Conservation (phyloP, 1,140 invertebrate genomes). For the Chionoecetes opilio region DNA sequence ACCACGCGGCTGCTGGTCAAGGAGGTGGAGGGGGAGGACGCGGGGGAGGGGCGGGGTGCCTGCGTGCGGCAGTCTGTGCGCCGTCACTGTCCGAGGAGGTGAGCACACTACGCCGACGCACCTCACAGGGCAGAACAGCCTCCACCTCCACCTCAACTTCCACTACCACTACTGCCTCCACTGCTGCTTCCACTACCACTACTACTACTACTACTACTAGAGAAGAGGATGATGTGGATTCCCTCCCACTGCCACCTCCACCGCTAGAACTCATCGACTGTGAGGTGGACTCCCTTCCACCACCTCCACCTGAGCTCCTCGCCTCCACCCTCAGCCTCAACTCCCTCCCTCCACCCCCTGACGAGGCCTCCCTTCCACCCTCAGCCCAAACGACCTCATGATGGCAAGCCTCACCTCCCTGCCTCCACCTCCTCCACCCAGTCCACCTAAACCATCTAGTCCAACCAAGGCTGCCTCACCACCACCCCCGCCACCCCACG, state of each 20-base stretch:
- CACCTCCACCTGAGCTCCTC: conserved; percentile 82
- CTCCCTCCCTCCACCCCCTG: conserved; percentile 83
- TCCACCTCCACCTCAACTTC: conserved; percentile 62
- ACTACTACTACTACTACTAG: conserved; percentile 56
- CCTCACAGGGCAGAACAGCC: conserved; percentile 77
- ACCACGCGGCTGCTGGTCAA: conserved; percentile 93
- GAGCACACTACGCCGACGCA: conserved; percentile 85
- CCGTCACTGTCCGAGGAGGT: conserved; percentile 83
- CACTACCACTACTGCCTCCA: conserved; percentile 68
- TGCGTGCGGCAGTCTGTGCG: conserved; percentile 81
- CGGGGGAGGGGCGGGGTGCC: conserved; percentile 76
- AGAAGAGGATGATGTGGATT: conserved; percentile 81
- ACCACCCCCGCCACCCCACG: conserved; percentile 82
- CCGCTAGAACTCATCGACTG: conserved; percentile 81
- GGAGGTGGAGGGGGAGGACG: conserved; percentile 89
- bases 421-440: conserved; percentile 82
- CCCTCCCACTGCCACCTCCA: conserved; percentile 83
- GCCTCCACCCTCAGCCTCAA: conserved; percentile 82
- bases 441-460: conserved; percentile 78
- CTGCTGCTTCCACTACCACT: conserved; percentile 56
- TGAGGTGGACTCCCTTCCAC: conserved; percentile 84
- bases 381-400: conserved; percentile 81
- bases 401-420: conserved; percentile 82
- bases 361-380: conserved; percentile 81
- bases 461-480: conserved; percentile 78